Percentiles rank a stretch among this genome's conserved stretches.
These are phyloP conservation scores for Calameuta filiformis DNA, from an alignment of 2,888 invertebrate species.

Conservation along the genomic window DNA sequence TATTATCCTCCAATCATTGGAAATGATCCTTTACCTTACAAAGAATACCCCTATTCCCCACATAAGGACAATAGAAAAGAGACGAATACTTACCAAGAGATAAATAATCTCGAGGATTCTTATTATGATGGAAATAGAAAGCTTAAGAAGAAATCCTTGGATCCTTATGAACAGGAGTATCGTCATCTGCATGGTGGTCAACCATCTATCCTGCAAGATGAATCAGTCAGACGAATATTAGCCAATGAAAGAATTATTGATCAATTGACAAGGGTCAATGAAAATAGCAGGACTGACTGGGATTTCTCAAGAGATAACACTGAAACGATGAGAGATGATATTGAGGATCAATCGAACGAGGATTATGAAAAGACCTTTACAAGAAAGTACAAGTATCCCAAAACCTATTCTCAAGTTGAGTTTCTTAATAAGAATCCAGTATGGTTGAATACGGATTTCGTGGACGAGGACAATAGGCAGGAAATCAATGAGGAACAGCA, in stretches of 20 bases:
- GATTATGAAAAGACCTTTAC: slow-evolving; percentile 47
- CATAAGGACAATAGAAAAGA: slow-evolving; percentile 18
- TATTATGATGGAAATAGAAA: background rate
- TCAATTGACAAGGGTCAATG: slow-evolving; percentile 11
- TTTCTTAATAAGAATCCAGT: slow-evolving; percentile 10
- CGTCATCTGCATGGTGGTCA: background rate
- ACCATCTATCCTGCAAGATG: background rate
- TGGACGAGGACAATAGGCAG: slow-evolving; percentile 16
- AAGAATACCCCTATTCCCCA: slow-evolving; percentile 21
- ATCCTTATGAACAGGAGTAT: background rate
- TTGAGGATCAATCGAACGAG: slow-evolving; percentile 14
- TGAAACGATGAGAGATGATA: background rate
- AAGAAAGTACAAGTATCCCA: slow-evolving; percentile 41
- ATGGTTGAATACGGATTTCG: slow-evolving; percentile 15
- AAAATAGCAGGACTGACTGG: slow-evolving; percentile 14
- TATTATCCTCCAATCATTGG: slow-evolving; percentile 77
- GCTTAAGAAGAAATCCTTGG: slow-evolving; percentile 10
- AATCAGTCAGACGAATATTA: background rate
- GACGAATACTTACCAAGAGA: slow-evolving; percentile 1
- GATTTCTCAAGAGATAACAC: slow-evolving; percentile 1
- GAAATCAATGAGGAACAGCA: background rate
- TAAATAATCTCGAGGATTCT: background rate
- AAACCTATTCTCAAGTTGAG: slow-evolving; percentile 21
- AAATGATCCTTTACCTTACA: slow-evolving; percentile 28
- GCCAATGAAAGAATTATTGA: slow-evolving; percentile 20